Evolutionary conservation across 2,113 vertebrate genomes (phyloP).

Genomic region (Tiliqua scincoides): DNA sequence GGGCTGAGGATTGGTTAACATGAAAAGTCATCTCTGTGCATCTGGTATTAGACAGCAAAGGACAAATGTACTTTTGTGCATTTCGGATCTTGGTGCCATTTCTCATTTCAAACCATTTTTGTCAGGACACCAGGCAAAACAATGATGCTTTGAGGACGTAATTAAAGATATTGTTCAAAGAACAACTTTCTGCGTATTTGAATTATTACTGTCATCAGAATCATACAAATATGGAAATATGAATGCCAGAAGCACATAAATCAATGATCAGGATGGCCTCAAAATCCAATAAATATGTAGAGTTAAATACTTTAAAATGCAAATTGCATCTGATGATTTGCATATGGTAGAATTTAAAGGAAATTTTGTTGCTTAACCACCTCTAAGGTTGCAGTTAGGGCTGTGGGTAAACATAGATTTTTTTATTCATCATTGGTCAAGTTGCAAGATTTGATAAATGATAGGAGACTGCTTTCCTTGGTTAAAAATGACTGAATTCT

Average conservation of each 20-base stretch:
- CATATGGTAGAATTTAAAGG: slow-evolving; percentile 99
- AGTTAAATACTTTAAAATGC: slow-evolving; percentile 99
- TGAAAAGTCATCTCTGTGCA: slow-evolving; percentile 83
- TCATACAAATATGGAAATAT: slow-evolving; percentile 99
- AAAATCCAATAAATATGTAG: slow-evolving; percentile 99
- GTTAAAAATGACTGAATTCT: slow-evolving; percentile 91
- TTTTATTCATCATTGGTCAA: slow-evolving; percentile 93
- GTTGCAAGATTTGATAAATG: slow-evolving; percentile 93
- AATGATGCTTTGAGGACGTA: slow-evolving; percentile 99
- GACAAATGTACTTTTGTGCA: slow-evolving; percentile 80
- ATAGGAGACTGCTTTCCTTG: slow-evolving; percentile 91
- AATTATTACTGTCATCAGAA: slow-evolving; percentile 99
- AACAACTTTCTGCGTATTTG: slow-evolving; percentile 99
- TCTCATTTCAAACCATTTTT: slow-evolving; percentile 87
- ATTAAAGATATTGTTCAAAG: slow-evolving; percentile 99
- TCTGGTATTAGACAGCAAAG: slow-evolving; percentile 76
- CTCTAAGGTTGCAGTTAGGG: slow-evolving; percentile 93
- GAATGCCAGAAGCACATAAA: slow-evolving; percentile 99
- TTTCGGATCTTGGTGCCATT: slow-evolving; percentile 83
- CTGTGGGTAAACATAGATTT: slow-evolving; percentile 85
- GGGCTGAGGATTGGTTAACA: slow-evolving; percentile 82
- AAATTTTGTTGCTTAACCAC: slow-evolving; percentile 96
- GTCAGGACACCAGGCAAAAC: slow-evolving; percentile 87
- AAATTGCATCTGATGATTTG: slow-evolving; percentile 96
- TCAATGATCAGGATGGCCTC: slow-evolving; percentile 99